These are phyloP conservation scores for Chrysochloris asiatica DNA, from an alignment of 2,113 vertebrate species.

Conservation along the genomic window DNA sequence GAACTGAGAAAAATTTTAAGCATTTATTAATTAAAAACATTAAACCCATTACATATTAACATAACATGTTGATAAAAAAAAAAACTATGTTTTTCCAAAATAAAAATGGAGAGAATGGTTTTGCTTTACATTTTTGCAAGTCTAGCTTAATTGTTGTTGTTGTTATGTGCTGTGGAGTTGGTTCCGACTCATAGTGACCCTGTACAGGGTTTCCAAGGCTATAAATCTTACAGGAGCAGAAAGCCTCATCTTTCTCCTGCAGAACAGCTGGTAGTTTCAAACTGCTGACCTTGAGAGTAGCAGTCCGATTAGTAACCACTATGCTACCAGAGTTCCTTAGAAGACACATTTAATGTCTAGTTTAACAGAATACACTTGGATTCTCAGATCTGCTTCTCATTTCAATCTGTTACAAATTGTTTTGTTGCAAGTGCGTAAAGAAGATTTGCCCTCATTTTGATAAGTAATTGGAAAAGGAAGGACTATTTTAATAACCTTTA, in stretches of 20 bases:
- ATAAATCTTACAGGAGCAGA: too few relatives aligned
- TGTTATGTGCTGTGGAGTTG: too few relatives aligned
- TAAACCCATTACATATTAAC: neutral
- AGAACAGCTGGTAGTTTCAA: too few relatives aligned
- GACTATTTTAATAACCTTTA: neutral
- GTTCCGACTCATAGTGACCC: too few relatives aligned
- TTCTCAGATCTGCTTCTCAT: constrained; percentile 46
- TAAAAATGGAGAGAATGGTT: neutral
- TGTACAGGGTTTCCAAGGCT: too few relatives aligned
- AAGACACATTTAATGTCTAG: constrained; percentile 2
- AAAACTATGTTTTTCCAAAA: neutral
- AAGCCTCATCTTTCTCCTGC: too few relatives aligned
- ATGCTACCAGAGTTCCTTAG: too few relatives aligned
- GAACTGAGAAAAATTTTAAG: neutral
- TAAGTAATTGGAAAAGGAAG: neutral
- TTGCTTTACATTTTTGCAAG: constrained; percentile 20
- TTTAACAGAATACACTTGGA: constrained; percentile 25
- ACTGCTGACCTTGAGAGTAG: too few relatives aligned
- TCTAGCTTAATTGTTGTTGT: too few relatives aligned
- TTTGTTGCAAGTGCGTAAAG: neutral
- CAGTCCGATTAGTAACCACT: too few relatives aligned
- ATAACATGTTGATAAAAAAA: neutral
- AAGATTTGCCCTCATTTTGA: neutral
- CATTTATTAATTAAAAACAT: constrained; percentile 14
- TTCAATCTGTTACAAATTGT: constrained; percentile 10